Evolutionary conservation across 2,113 vertebrate species (phyloP), one percentile per base, ranked within the genome.

Genomic region (Taurulus bubalis): DNA sequence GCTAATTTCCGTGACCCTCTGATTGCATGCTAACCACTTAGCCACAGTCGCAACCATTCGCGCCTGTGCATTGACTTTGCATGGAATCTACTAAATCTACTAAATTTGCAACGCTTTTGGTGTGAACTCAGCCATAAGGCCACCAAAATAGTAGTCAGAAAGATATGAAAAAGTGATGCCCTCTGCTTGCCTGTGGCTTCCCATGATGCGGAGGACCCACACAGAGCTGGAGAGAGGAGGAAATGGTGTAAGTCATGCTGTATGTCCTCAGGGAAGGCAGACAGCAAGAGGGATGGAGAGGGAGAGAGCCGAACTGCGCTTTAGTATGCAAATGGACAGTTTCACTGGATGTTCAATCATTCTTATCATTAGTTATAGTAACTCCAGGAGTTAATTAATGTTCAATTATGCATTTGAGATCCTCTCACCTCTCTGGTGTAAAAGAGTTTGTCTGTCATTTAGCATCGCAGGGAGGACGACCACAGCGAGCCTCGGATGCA

Each of bases 341-440:
- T 89, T 75, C 75, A 87, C 80, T 89, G 79, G 68, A 76, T 49
- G 78, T 68, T 84, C 81, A 85, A 82, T 87, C 78, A 84, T 81
- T 90, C 81, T 87, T 79, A 84, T 86, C 64, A 79, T 85, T 84
- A 89, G 45, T 86, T 89, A 82, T 77, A 80, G 85, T 64, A 85
- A 75, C 75, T 85, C 72, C 66, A 62, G 60, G 80, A 24, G 74
- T 84, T 89, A 86, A 89, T 85, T 78, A 85, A 85, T 79, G 69
- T 75, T 87, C 40, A 85, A 85, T 90, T 90, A 86, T 90, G 83
- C 85, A 87, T 91, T 71, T 2, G 28, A 79, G 71, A 74, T 65
- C 73, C 45, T 72, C 83, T 87, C 62, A 83, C 83, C 88, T 87
- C 77, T 76, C 40, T 38, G 73, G 59, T 84, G 63, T 86, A 85